Conservation (phyloP, 2,113 vertebrate genomes). For the Sinocyclocheilus anophthalmus region DNA sequence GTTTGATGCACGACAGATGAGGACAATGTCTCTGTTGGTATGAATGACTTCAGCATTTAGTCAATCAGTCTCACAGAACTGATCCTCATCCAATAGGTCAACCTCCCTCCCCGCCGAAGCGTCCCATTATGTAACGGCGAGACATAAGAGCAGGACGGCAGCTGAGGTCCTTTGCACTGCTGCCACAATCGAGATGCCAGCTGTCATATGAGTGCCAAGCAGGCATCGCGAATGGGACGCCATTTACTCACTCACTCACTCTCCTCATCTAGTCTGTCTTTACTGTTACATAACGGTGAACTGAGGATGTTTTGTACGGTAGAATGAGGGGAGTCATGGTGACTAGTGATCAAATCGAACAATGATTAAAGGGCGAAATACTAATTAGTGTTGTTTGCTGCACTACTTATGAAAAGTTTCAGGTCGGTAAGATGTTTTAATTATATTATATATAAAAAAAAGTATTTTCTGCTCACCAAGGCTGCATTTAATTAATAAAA, state of each 20-base stretch:
- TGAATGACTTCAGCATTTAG: background rate
- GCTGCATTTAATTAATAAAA: background rate
- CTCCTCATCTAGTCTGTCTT: background rate
- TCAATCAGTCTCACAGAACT: conserved; percentile 13
- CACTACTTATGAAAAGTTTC: background rate
- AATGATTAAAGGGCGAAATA: background rate
- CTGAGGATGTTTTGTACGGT: background rate
- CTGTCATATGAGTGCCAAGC: background rate
- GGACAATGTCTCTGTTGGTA: background rate
- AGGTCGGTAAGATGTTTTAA: background rate
- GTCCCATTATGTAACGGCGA: background rate
- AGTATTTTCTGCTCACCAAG: background rate
- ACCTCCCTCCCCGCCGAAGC: background rate
- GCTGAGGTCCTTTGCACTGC: conserved; percentile 8
- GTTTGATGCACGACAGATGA: background rate
- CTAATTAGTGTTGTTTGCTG: background rate
- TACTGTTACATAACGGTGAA: background rate
- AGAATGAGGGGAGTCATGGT: background rate
- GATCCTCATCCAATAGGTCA: background rate
- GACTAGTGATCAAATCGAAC: background rate
- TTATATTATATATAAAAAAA: no score
- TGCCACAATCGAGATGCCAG: background rate
- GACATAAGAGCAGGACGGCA: background rate
- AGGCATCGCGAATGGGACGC: background rate
- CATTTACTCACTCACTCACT: background rate